These are phyloP conservation scores for Odontamblyopus lacepedii DNA, from an alignment of 2,797 vertebrate species.

Conservation along the genomic window DNA sequence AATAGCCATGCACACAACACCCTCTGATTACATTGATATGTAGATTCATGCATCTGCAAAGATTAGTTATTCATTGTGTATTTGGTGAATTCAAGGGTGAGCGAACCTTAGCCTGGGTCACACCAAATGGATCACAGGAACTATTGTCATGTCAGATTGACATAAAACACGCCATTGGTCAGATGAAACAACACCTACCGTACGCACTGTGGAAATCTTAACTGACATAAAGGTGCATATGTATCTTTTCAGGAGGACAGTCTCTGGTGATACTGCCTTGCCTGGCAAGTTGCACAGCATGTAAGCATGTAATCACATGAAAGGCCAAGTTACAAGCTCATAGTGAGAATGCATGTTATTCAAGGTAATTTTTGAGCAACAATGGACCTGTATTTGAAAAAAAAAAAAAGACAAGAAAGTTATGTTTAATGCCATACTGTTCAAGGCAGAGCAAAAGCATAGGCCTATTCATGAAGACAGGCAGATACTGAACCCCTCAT, in stretches of 20 bases:
- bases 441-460: background rate
- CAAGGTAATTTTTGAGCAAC: background rate
- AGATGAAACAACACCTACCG: constrained; percentile 31
- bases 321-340: background rate
- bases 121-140: constrained; percentile 50
- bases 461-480: background rate
- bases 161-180: constrained; percentile 48
- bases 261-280: too few species aligned
- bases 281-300: too few species aligned
- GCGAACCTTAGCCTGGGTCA: constrained; percentile 67
- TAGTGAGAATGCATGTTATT: background rate
- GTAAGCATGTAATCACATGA: background rate
- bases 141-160: constrained; percentile 50
- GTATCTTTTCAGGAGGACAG: too few species aligned
- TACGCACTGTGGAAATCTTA: constrained; percentile 14
- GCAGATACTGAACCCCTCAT: background rate
- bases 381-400: too few species aligned
- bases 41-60: constrained; percentile 78
- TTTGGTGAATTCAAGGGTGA: constrained; percentile 72
- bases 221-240: too few species aligned
- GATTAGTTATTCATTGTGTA: constrained; percentile 78
- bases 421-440: background rate
- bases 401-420: background rate
- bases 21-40: constrained; percentile 80
- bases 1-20: constrained; percentile 76